These are phyloP conservation scores for Lasioglossum pauxillum DNA, from an alignment of 2,888 invertebrate species.

Conservation along the genomic window DNA sequence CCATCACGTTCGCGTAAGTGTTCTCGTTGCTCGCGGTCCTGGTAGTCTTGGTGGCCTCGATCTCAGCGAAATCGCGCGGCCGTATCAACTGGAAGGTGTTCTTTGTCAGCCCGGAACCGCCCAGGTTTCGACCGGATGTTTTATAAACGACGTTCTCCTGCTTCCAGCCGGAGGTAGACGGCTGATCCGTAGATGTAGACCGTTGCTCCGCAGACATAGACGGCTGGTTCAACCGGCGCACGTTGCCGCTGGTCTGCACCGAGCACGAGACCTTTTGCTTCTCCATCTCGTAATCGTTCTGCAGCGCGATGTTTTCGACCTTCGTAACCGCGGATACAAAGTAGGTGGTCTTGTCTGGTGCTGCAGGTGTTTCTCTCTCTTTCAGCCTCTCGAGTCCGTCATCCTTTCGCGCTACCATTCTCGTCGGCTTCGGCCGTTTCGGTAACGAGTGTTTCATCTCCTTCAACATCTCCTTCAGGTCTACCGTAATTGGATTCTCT, in stretches of 20 bases:
- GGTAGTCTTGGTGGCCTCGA: constrained; percentile 79
- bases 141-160: constrained; percentile 75
- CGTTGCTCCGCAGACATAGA: constrained; percentile 50
- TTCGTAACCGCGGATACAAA: constrained; percentile 60
- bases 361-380: constrained; percentile 22
- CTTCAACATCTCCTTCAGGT: constrained; percentile 89
- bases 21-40: constrained; percentile 71
- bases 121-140: constrained; percentile 68
- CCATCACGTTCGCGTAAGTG: constrained; percentile 85
- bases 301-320: constrained; percentile 55
- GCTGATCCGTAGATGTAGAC: constrained; percentile 45
- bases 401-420: constrained; percentile 35
- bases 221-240: constrained; percentile 82
- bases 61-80: constrained; percentile 86
- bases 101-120: constrained; percentile 73
- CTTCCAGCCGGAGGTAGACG: constrained; percentile 70
- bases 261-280: constrained; percentile 86
- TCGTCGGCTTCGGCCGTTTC: constrained; percentile 85
- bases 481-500: constrained; percentile 74
- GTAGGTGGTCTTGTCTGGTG: constrained; percentile 55
- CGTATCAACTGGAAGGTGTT: constrained; percentile 86
- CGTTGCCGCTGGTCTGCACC: constrained; percentile 86
- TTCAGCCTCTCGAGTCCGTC: constrained; percentile 5
- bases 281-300: constrained; percentile 69
- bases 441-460: constrained; percentile 92